phyloP scores from a whole-genome alignment of 2,113 vertebrate genomes.

The Gorsachius goisagi region DNA sequence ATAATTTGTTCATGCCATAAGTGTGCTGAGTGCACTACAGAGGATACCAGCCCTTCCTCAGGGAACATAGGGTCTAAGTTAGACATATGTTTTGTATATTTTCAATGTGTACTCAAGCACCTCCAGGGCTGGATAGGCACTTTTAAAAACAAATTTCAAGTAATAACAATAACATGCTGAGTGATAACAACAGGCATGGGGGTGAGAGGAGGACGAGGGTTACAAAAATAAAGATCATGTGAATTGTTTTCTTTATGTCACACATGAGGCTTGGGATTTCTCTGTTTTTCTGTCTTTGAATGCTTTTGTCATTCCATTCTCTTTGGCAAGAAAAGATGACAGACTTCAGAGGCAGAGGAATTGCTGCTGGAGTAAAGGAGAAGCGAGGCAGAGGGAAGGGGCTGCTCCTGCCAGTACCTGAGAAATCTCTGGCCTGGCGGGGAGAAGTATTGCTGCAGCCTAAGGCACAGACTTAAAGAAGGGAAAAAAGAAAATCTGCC shows the following conservation, averaged over 20 bases:
- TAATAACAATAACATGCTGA: conserved; percentile 65
- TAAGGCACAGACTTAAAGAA: not conserved
- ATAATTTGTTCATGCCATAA: conserved; percentile 53
- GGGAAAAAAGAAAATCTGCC: not conserved
- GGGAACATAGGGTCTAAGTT: not conserved
- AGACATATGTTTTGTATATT: conserved; percentile 64
- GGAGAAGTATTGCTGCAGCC: not conserved
- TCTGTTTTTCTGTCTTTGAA: conserved; percentile 45
- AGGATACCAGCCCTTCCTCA: not conserved
- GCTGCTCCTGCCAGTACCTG: not conserved
- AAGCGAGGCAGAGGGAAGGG: not conserved
- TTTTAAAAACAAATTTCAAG: conserved; percentile 67
- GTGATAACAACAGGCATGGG: conserved; percentile 64
- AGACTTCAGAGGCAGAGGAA: not conserved
- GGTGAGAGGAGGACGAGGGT: conserved; percentile 60
- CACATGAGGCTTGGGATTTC: conserved; percentile 37
- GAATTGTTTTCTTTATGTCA: conserved; percentile 65
- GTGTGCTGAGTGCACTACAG: conserved; percentile 16
- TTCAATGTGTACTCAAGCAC: conserved; percentile 55
- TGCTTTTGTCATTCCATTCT: conserved; percentile 46
- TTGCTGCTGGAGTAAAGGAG: not conserved
- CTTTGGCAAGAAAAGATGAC: conserved; percentile 16
- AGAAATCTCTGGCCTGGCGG: not conserved
- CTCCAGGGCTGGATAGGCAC: conserved; percentile 50
- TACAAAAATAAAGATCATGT: conserved; percentile 67